Base-by-base conservation (phyloP, 2,797 vertebrate species). In the Etheostoma nigrum region DNA sequence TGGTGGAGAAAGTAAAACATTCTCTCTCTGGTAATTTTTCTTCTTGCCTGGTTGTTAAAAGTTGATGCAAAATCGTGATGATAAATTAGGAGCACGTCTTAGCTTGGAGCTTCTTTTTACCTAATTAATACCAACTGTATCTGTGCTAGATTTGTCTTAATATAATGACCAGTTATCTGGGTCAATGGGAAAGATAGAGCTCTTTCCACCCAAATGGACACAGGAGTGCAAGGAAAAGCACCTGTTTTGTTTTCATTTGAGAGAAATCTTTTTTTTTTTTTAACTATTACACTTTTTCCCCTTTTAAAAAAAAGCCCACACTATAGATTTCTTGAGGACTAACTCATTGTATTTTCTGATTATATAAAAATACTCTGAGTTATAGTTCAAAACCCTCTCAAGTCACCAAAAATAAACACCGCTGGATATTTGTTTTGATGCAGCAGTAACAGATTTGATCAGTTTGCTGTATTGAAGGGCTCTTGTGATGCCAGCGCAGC, bases 91-190 rank as follows among this genome's bases (percentile, higher is more conserved):
- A 65, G 42, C 49, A 13, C 10, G 2, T 67, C 15, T 51, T 30
- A 62, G 45, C n/a, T 70, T 53, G 49, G 14, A 16, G 47, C 27
- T 68, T 13, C 12, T 54, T 59, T 49, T 36, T 47, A 58, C 30
- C 21, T 51, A 59, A 66, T 68, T 70, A 60, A 70, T 15, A 44
- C 4, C 21, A 4, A 27, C 36, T 72, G 6, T 67, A 63, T 76
- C 66, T 74, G 62, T 66, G 70, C 62, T 66, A 15, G 23, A 85
- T 30, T 48, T 48, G 10, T 58, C n/a, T 58, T 27, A 52, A 45
- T 16, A 19, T 74, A 59, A 75, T 68, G 74, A 70, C 47, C 5
- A 25, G 47, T 68, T 77, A 57, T 84, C 48, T 82, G 70, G 78
- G 65, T 30, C 58, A 81, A 59, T 53, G 44, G 27, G 65, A 52